Evolutionary conservation across 2,797 vertebrate species (phyloP).

Genomic region (Darevskia mixta): DNA sequence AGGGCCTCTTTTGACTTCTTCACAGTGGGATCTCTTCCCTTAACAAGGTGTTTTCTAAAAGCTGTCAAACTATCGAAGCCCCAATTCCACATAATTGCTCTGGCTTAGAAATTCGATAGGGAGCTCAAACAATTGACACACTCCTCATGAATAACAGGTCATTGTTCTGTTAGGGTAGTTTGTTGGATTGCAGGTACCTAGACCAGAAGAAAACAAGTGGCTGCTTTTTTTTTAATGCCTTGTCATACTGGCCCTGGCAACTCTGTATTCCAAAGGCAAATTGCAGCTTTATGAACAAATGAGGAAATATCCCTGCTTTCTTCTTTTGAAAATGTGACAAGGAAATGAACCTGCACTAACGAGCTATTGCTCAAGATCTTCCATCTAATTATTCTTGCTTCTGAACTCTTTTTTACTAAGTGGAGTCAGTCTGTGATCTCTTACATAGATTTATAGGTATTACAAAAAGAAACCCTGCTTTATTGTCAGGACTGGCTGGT

Average conservation of each 20-base stretch:
- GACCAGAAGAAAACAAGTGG: slow-evolving; percentile 16
- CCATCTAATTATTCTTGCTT: slow-evolving; percentile 12
- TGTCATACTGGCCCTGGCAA: neutral
- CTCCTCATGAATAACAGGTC: slow-evolving; percentile 29
- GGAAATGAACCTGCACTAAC: slow-evolving; percentile 27
- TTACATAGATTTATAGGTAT: neutral
- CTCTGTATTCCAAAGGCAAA: slow-evolving; percentile 39
- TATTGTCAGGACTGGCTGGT: neutral
- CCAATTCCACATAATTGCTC: slow-evolving; percentile 50
- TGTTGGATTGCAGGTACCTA: slow-evolving; percentile 37
- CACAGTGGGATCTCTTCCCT: slow-evolving; percentile 15
- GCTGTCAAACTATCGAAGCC: slow-evolving; percentile 37
- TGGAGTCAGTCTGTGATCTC: neutral
- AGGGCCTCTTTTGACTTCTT: slow-evolving; percentile 26
- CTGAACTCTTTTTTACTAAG: neutral
- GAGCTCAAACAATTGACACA: slow-evolving; percentile 37
- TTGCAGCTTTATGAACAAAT: slow-evolving; percentile 27
- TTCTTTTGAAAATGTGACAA: slow-evolving; percentile 10
- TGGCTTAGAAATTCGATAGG: slow-evolving; percentile 32
- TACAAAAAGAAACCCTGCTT: neutral
- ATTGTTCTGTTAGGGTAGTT: slow-evolving; percentile 23
- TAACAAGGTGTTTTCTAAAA: slow-evolving; percentile 37
- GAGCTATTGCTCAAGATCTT: slow-evolving; percentile 39
- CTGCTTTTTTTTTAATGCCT: slow-evolving; percentile 1
- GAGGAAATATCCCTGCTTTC: neutral